Evolutionary conservation across 2,113 vertebrate genomes (phyloP), one percentile per base, ranked within the genome.

Genomic region (Grus americana): DNA sequence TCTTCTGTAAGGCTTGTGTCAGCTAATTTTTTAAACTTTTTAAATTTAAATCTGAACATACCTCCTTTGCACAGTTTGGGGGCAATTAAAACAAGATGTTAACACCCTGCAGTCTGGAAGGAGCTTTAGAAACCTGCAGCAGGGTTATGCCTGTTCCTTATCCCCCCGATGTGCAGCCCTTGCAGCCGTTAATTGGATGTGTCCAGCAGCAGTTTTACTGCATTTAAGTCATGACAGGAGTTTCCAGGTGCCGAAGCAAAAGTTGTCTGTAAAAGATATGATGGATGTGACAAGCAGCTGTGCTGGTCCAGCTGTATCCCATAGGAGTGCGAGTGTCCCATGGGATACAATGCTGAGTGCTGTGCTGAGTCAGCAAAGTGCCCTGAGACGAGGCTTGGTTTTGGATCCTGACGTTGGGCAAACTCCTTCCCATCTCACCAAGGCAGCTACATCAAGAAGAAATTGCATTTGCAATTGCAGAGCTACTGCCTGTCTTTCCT

Each of bases 131-230:
- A 74, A 13, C 36, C 65, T 12, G 2, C 2, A 1, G 40, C 40
- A 49, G 50, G 22, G 18, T 24, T 62, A 16, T 26, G 12, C 11
- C 3, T 18, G 65, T 27, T 80, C 38, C 52, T 52, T 11, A 23
- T 29, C 40, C 11, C 7, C 16, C 62, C 9, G 19, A 5, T 6
- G 0, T 1, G 5, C 57, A 24, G 78, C 58, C 44, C 50, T 32
- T 10, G 1, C 11, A 0, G 20, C 2, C 11, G 24, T 18, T 2
- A 65, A 32, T 30, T 7, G 15, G 12, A 2, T 8, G 10, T 2
- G 32, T 7, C 68, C 2, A 0, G 23, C 75, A n/a, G 74, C 11
- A 1, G 32, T n/a, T 78, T 54, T 34, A 17, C 6, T 27, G 26
- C 38, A 4, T 24, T 59, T 22, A 26, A 71, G 26, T 49, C 20